These are phyloP conservation scores for Lissonota sp. DNA, from an alignment of 2,888 invertebrate species.

Conservation along the genomic window DNA sequence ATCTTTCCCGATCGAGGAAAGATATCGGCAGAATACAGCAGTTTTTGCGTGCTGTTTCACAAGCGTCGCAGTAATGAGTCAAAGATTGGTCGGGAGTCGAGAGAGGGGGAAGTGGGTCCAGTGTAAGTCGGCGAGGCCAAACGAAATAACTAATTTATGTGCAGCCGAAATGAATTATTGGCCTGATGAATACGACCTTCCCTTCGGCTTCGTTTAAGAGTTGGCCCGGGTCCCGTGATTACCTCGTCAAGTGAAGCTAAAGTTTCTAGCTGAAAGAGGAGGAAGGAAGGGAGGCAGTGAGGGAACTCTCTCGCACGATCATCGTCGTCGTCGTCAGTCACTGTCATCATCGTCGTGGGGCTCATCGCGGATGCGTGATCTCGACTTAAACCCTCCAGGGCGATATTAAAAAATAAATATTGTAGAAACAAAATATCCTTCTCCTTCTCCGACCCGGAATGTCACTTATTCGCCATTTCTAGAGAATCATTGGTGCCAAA, in stretches of 20 bases:
- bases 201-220: slow-evolving; percentile 68
- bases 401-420: slow-evolving; percentile 34
- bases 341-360: slow-evolving; percentile 44
- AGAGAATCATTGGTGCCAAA: slow-evolving; percentile 29
- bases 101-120: background rate
- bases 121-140: slow-evolving; percentile 55
- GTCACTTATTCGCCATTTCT: slow-evolving; percentile 16
- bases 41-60: slow-evolving; percentile 10
- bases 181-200: slow-evolving; percentile 70
- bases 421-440: background rate
- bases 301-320: slow-evolving; percentile 54
- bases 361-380: slow-evolving; percentile 50
- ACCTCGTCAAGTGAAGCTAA: slow-evolving; percentile 64
- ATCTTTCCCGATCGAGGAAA: background rate
- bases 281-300: slow-evolving; percentile 13
- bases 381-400: slow-evolving; percentile 45
- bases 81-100: background rate
- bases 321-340: slow-evolving; percentile 17
- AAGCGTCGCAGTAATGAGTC: background rate
- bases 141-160: slow-evolving; percentile 67
- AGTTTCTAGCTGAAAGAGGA: slow-evolving; percentile 34
- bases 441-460: background rate
- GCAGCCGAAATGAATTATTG: slow-evolving; percentile 70
- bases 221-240: slow-evolving; percentile 65
- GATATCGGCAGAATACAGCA: background rate